phyloP scores from a whole-genome alignment of 2,797 vertebrate species.

The Poeciliopsis turneri region DNA sequence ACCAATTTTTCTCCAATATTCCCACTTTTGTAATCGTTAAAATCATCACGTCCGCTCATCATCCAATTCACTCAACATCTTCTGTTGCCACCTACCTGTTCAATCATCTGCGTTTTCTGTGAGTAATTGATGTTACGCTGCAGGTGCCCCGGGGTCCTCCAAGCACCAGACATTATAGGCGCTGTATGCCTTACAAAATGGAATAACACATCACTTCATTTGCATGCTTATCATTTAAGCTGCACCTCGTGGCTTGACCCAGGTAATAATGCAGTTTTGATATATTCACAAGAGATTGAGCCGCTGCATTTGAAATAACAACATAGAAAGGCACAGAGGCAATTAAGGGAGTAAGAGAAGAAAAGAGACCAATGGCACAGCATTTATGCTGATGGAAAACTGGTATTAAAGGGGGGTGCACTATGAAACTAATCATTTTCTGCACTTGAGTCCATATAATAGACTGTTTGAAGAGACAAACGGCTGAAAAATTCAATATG shows the following conservation, averaged over 20 bases:
- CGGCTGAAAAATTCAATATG: background rate
- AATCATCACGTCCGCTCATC: background rate
- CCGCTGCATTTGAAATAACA: constrained; percentile 19
- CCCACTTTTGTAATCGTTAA: background rate
- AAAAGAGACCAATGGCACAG: background rate
- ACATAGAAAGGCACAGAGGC: background rate
- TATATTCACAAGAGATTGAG: constrained; percentile 32
- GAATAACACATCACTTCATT: constrained; percentile 51
- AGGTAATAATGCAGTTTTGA: constrained; percentile 54
- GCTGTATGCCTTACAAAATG: constrained; percentile 27
- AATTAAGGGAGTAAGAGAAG: constrained; percentile 13
- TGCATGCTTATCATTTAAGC: constrained; percentile 53
- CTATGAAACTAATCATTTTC: background rate
- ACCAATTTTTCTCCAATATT: background rate
- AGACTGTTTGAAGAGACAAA: background rate
- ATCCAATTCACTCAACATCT: constrained; percentile 23
- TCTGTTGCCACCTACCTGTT: constrained; percentile 20
- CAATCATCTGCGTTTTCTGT: constrained; percentile 19
- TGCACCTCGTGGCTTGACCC: constrained; percentile 42
- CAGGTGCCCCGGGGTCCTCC: constrained; percentile 10
- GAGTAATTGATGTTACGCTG: constrained; percentile 39
- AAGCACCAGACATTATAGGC: constrained; percentile 21
- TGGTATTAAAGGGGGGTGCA: background rate
- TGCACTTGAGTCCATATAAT: background rate
- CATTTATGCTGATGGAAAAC: constrained; percentile 1